Base-by-base conservation (phyloP, 2,113 vertebrate genomes). In the Colistium nudipinnis region DNA sequence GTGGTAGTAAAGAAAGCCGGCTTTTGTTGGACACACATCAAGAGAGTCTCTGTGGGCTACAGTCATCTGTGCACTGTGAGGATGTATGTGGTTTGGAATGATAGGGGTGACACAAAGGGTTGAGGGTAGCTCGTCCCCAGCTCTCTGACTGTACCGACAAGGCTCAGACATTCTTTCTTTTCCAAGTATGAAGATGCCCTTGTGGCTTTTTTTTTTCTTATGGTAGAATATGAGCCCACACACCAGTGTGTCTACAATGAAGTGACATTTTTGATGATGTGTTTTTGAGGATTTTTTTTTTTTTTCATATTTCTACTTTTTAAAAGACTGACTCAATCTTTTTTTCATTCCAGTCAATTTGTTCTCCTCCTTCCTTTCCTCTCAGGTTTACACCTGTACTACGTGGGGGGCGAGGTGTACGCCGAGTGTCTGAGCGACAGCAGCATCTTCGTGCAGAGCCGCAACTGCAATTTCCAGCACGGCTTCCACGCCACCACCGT, bases 381-480 rank as follows among this genome's bases (percentile, higher is more conserved):
- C 28, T 14, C 54, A 98, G 96, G 97, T 11, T 93, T 99, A 63
- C 97, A 99, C 66, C 89, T 99, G 56, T 98, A 99, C 88, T 99
- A 99, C 0, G 94, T 99, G 0, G 97, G 97, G 0, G 97, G 97
- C 0, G 97, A 98, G 82, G 97, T 99, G 64, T 99, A 98, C 0
- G 97, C 97, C 0, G 97, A 99, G 85, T 99, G 97, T 19, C 92
- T 99, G 85, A 98, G 97, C 3, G 97, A 99, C 93, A 98, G 97
- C 95, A 99, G 97, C 75, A 97, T 98, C 89, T 99, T 98, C 33
- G 95, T 99, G 55, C 97, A 99, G 91, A 99, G 97, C 83, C 96
- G 97, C n/a, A 99, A 99, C 90, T 99, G 97, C 82, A 99, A 98
- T 85, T 97, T 97, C 78, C 97, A 99, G 88, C 97, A 99, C 0